Evolutionary conservation across 2,797 vertebrate genomes (phyloP).

Genomic region (Rhabdophis nuchalis): DNA sequence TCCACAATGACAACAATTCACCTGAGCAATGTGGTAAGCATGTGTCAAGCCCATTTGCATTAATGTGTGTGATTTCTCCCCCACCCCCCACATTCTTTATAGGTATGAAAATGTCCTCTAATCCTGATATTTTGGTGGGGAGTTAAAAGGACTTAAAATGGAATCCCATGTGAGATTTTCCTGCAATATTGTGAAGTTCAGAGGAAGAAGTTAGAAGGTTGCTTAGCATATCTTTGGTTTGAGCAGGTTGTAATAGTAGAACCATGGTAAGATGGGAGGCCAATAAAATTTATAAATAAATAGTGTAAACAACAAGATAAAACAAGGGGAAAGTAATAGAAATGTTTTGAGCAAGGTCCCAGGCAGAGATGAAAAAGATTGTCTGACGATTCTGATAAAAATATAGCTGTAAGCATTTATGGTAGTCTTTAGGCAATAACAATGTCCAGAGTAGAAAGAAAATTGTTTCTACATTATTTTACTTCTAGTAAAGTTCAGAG

Average conservation of each 20-base stretch:
- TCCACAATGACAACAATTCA: constrained; percentile 79
- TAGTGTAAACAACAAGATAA: neutral
- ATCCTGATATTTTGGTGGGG: neutral
- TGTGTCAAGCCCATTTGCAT: neutral
- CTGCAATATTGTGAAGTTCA: neutral
- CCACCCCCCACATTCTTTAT: no score
- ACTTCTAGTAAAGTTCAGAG: neutral
- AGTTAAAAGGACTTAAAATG: neutral
- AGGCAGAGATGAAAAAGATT: neutral
- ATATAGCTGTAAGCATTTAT: neutral
- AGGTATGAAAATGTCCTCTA: neutral
- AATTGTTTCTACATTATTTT: neutral
- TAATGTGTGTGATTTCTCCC: no score
- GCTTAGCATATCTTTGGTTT: neutral
- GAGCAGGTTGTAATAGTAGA: neutral
- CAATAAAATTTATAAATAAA: neutral
- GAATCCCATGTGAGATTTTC: neutral
- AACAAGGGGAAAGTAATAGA: neutral
- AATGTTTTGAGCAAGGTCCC: neutral
- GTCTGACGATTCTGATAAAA: neutral
- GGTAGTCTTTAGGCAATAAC: neutral
- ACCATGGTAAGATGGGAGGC: neutral
- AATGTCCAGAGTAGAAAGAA: neutral
- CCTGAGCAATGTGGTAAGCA: constrained; percentile 77
- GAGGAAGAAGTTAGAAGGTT: neutral